Percentiles rank a stretch among this genome's conserved stretches.
These are phyloP conservation scores for Akabosia matsudoensis DNA, from an alignment of 1,140 invertebrate genomes.

Conservation along the genomic window DNA sequence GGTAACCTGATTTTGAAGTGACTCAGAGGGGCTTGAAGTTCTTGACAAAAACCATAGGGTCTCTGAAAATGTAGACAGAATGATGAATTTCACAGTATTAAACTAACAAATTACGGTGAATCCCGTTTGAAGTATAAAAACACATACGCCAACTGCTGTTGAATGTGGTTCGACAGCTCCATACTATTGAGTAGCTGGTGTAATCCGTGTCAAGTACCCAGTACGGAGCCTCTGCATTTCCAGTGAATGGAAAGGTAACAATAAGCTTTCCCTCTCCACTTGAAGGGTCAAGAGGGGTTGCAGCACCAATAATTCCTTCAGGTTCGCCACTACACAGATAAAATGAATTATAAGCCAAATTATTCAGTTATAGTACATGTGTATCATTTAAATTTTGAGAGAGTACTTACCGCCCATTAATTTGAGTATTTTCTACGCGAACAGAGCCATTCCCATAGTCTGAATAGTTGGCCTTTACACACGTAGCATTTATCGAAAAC, in stretches of 20 bases:
- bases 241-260: not conserved
- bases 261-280: not conserved
- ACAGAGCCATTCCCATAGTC: constrained; percentile 60
- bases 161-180: not conserved
- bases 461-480: constrained; percentile 66
- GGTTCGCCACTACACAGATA: not conserved
- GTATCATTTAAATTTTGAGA: not conserved
- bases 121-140: no score
- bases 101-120: no score
- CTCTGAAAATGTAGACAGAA: no score
- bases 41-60: not conserved
- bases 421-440: constrained; percentile 63
- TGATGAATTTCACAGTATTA: no score
- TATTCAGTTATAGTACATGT: no score
- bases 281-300: not conserved
- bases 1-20: not conserved
- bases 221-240: not conserved
- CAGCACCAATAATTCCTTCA: not conserved
- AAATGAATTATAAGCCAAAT: not conserved
- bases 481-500: constrained; percentile 71
- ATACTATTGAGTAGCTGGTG: not conserved
- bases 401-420: constrained; percentile 60
- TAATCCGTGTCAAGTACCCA: not conserved
- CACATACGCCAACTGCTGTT: constrained; percentile 62
- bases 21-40: not conserved